These are phyloP conservation scores for Aurelia sp. DNA, from an alignment of 30 jellyfish, hydroid and myxozoan genomes.

Conservation along the genomic window DNA sequence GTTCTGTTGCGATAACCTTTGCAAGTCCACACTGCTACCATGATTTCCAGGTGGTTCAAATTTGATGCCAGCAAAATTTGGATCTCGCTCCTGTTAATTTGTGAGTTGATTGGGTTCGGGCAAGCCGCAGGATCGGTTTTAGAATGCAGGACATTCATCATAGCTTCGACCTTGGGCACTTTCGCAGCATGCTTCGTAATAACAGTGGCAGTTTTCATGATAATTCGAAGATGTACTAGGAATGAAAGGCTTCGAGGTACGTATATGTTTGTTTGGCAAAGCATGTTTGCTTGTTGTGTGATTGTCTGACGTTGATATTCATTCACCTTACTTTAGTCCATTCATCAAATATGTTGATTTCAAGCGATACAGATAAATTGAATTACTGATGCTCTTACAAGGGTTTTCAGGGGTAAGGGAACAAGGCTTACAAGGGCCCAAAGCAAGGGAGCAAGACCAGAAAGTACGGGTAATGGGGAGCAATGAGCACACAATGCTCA, in stretches of 20 bases:
- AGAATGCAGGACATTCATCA: constrained; percentile 42
- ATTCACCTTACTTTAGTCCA: no score
- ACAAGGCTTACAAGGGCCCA: no score
- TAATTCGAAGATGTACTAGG: constrained; percentile 30
- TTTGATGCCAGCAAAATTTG: not conserved
- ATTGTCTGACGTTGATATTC: no score
- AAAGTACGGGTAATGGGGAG: no score
- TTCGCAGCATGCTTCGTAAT: constrained; percentile 40
- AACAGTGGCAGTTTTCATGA: constrained; percentile 20
- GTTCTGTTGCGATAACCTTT: not conserved
- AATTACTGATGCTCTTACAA: no score
- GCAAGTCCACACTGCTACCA: not conserved
- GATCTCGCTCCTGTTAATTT: not conserved
- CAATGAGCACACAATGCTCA: no score
- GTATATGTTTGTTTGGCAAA: no score
- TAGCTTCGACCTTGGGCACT: constrained; percentile 68
- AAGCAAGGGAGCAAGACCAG: no score
- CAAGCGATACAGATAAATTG: no score
- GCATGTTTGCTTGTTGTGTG: no score
- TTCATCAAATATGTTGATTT: no score
- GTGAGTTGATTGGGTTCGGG: constrained; percentile 1
- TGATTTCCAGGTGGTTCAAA: constrained; percentile 45
- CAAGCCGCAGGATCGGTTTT: constrained; percentile 9
- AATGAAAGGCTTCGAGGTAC: constrained; percentile 14
- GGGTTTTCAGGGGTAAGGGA: no score